Percentiles rank a stretch among this genome's conserved stretches.
Evolutionary conservation across 2,113 vertebrate genomes (phyloP).

Genomic region (Rallus limicola): DNA sequence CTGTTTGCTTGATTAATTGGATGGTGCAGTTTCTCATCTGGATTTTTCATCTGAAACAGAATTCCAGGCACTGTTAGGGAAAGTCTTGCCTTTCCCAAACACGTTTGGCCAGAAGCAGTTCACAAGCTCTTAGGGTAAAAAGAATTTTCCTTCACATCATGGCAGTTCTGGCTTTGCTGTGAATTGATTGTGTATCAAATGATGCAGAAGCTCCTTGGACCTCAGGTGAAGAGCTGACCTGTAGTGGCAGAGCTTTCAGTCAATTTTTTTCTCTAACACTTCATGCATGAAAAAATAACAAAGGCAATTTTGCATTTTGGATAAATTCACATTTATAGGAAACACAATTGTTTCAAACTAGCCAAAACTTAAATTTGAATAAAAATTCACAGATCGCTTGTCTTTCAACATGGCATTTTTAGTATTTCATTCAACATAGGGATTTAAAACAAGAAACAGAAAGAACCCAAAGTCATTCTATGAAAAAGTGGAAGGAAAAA

Average conservation of each 20-base stretch:
- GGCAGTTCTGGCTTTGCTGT: not conserved
- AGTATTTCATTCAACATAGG: not conserved
- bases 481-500: not conserved
- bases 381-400: not conserved
- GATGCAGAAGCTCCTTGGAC: not conserved
- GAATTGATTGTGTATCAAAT: not conserved
- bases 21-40: not conserved
- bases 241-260: not conserved
- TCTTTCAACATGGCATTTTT: not conserved
- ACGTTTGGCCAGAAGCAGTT: not conserved
- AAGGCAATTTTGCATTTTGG: not conserved
- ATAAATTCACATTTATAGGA: not conserved
- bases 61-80: not conserved
- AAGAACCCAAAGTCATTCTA: not conserved
- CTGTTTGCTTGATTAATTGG: not conserved
- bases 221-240: not conserved
- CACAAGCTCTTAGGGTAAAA: not conserved
- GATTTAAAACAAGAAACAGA: not conserved
- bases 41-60: not conserved
- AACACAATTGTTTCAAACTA: not conserved
- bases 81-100: not conserved
- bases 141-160: not conserved
- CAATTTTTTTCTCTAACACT: not conserved
- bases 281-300: not conserved
- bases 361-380: not conserved